Percentiles rank a stretch among this genome's conserved stretches.
These are phyloP conservation scores for Diabrotica undecimpunctata DNA, from an alignment of 1,140 invertebrate species.

Conservation along the genomic window DNA sequence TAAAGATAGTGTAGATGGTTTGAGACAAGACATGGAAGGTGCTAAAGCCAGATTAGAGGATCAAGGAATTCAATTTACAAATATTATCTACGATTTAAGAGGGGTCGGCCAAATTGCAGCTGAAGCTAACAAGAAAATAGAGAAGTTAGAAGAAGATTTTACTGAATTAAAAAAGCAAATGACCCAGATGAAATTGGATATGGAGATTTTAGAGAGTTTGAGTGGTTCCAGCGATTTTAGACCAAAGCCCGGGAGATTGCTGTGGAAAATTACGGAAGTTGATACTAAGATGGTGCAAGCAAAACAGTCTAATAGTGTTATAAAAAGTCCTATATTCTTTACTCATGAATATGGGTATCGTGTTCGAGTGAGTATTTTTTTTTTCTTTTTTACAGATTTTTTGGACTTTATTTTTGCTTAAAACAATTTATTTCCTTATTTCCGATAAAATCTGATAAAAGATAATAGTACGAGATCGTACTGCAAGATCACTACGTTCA, in stretches of 20 bases:
- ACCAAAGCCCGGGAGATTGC: conserved; percentile 52
- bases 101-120: conserved; percentile 37
- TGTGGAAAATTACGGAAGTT: conserved; percentile 67
- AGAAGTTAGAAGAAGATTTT: conserved; percentile 36
- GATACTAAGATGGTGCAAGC: conserved; percentile 61
- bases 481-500: no score
- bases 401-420: no score
- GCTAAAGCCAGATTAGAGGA: conserved; percentile 43
- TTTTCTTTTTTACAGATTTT: no score
- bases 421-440: no score
- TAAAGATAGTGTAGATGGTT: conserved; percentile 38
- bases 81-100: conserved; percentile 38
- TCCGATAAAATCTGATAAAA: no score
- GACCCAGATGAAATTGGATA: conserved; percentile 37
- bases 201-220: conserved; percentile 36
- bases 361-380: conserved; percentile 53
- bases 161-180: conserved; percentile 30
- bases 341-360: conserved; percentile 69
- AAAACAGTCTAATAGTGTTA: conserved; percentile 56
- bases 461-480: no score
- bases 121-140: conserved; percentile 37
- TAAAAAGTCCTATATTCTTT: conserved; percentile 63
- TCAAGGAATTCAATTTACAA: conserved; percentile 31
- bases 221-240: conserved; percentile 8
- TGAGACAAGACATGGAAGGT: conserved; percentile 46